Base-by-base conservation (phyloP, 2,888 invertebrate genomes). In the Diploptera punctata region DNA sequence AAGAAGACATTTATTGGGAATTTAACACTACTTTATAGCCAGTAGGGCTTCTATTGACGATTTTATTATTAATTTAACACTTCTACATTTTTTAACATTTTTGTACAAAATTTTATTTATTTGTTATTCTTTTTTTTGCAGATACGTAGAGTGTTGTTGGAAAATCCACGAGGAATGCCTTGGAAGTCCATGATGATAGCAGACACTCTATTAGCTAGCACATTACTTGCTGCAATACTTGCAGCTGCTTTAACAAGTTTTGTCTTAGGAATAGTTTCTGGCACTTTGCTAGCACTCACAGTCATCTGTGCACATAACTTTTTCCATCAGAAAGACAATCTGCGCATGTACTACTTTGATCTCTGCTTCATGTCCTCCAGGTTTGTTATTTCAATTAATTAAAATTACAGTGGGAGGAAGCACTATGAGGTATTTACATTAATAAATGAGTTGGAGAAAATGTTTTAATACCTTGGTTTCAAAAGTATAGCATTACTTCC, bases 331-430 rank as follows among this genome's bases (percentile, higher is more conserved):
- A 88, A 85, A 73, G 90, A 93, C 73, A 93, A 90, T 80, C 92
- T 91, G 86, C 87, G 93, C 71, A 93, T 93, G 91, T 91, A 90
- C 79, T 88, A 91, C 73, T 92, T 92, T 78, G 92, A 93, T 78
- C 82, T 94, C 74, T 86, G 87, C 21, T 79, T 90, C 77, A 85
- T 92, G 86, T 89, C 90, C 2, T 88, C 89, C 62, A 85, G 86
- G 90, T 90, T 43, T 21, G 18, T 47, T 47, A n/a, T n/a, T n/a
- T n/a, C n/a, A n/a, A n/a, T n/a, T n/a, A n/a, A n/a, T n/a, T n/a
- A n/a, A n/a, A n/a, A n/a, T n/a, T n/a, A n/a, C n/a, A n/a, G n/a
- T n/a, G n/a, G n/a, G n/a, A n/a, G n/a, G n/a, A n/a, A n/a, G n/a
- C n/a, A n/a, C n/a, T n/a, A n/a, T n/a, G n/a, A n/a, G n/a, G n/a